Percentiles rank a stretch among this genome's conserved stretches.
phyloP scores from a whole-genome alignment of 2,113 vertebrate genomes.

The Cheilinus undulatus region DNA sequence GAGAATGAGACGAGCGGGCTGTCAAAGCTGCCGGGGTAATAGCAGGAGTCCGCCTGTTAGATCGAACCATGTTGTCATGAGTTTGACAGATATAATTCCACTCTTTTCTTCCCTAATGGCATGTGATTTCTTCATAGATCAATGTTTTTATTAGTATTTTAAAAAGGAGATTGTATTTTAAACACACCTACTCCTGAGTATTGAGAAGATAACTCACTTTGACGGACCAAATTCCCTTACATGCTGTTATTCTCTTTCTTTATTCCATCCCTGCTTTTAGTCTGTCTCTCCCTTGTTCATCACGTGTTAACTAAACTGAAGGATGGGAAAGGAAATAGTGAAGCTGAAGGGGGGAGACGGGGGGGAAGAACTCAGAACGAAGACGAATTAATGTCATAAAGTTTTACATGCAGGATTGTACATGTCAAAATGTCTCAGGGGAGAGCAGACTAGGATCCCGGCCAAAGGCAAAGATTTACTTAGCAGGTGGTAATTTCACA shows the following conservation, averaged over 20 bases:
- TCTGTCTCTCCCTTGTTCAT: neutral
- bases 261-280: neutral
- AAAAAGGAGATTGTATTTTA: constrained; percentile 14
- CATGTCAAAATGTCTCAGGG: constrained; percentile 7
- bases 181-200: neutral
- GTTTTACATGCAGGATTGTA: neutral
- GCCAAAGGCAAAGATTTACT: constrained; percentile 12
- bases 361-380: constrained; percentile 4
- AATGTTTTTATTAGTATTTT: neutral
- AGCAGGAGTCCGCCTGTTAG: neutral
- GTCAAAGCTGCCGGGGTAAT: neutral
- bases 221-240: neutral
- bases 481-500: constrained; percentile 42
- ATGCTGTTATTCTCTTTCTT: neutral
- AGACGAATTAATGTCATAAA: neutral
- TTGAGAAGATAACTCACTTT: constrained; percentile 22
- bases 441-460: neutral
- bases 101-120: neutral
- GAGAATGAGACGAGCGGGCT: constrained; percentile 9
- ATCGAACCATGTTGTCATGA: neutral
- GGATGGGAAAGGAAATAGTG: neutral
- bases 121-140: constrained; percentile 7
- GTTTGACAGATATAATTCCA: neutral
- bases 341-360: neutral
- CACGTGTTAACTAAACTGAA: neutral